Evolutionary conservation across 1,140 invertebrate genomes (phyloP).

Genomic region (Scaptomyza graminum): DNA sequence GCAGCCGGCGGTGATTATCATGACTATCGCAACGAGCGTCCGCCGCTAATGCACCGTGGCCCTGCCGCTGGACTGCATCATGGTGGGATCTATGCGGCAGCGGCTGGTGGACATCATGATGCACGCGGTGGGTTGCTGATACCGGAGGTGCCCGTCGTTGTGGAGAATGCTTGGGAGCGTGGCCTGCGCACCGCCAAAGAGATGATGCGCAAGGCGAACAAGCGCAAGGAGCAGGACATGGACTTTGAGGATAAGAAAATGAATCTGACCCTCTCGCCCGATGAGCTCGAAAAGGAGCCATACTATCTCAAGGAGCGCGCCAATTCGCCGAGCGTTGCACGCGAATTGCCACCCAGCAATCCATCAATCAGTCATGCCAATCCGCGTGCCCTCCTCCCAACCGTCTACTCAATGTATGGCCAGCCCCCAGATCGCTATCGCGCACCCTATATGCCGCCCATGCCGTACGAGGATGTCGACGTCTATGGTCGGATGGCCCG

Average conservation of each 20-base stretch:
- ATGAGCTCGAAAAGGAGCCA: constrained; percentile 95
- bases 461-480: constrained; percentile 76
- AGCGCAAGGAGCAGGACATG: constrained; percentile 96
- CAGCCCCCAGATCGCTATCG: constrained; percentile 69
- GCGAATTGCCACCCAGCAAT: constrained; percentile 48
- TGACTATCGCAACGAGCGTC: constrained; percentile 85
- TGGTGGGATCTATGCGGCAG: constrained; percentile 53
- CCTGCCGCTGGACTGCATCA: constrained; percentile 71
- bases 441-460: constrained; percentile 48
- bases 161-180: constrained; percentile 96
- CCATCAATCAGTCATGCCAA: constrained; percentile 32
- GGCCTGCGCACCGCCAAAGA: constrained; percentile 95
- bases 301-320: constrained; percentile 87
- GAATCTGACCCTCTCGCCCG: constrained; percentile 89
- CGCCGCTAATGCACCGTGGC: constrained; percentile 74
- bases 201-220: constrained; percentile 95
- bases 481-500: constrained; percentile 74
- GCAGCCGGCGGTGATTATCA: constrained; percentile 61
- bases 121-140: constrained; percentile 79
- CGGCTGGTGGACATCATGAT: constrained; percentile 67
- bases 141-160: constrained; percentile 84
- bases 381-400: constrained; percentile 52
- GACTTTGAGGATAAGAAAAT: constrained; percentile 99
- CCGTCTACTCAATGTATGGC: constrained; percentile 65
- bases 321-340: constrained; percentile 26